phyloP scores from a whole-genome alignment of 1,140 invertebrate genomes.

The Phymastichus coffea region DNA sequence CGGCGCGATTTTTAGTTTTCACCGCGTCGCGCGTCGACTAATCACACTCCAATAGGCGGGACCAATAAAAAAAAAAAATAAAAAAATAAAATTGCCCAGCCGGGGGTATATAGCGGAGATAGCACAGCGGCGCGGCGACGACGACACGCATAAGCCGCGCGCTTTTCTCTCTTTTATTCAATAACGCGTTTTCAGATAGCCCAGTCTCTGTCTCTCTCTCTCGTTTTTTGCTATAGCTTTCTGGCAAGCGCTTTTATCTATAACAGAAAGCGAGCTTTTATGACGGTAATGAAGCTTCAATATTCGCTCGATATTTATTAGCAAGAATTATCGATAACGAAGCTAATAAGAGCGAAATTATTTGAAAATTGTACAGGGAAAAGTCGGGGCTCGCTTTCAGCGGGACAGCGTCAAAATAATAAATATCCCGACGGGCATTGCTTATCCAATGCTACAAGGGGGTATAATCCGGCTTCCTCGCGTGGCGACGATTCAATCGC shows the following conservation, averaged over 20 bases:
- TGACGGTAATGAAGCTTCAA: not conserved
- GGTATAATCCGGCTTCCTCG: not conserved
- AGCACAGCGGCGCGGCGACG: too few species aligned
- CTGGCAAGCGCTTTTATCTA: too few species aligned
- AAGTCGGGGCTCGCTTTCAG: too few species aligned
- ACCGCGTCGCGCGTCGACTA: not conserved
- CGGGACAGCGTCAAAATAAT: not conserved
- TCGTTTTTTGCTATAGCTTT: too few species aligned
- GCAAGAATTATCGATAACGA: not conserved
- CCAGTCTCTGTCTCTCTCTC: too few species aligned
- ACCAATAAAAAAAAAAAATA: not conserved
- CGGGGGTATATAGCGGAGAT: too few species aligned
- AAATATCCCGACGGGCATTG: not conserved
- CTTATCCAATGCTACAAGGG: not conserved
- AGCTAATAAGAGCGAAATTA: not conserved
- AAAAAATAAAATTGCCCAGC: too few species aligned
- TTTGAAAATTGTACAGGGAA: too few species aligned
- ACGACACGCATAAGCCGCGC: too few species aligned
- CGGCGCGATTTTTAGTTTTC: not conserved
- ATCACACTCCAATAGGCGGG: not conserved
- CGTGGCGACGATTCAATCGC: constrained; percentile 12
- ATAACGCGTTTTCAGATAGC: too few species aligned
- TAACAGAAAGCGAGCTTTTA: not conserved
- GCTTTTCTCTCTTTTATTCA: too few species aligned
- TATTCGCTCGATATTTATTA: not conserved